Percentiles rank a stretch among this genome's conserved stretches.
These are phyloP conservation scores for Ennomos erosarius DNA, from an alignment of 2,888 invertebrate genomes.

Conservation along the genomic window DNA sequence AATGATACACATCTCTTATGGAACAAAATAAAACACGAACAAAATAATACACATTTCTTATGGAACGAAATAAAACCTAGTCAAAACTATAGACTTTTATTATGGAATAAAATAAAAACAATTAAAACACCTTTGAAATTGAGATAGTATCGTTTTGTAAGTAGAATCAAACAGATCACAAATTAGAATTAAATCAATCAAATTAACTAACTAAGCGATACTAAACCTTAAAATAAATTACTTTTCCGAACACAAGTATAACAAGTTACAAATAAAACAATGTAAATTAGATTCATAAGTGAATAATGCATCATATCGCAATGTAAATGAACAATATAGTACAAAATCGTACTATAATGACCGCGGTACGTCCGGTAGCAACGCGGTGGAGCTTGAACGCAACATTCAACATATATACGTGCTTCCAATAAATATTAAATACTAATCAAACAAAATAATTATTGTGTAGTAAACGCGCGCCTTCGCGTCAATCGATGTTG, in stretches of 20 bases:
- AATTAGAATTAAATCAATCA: too few relatives aligned
- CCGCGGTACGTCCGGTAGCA: conserved; percentile 50
- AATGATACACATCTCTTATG: conserved; percentile 41
- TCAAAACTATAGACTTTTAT: neutral
- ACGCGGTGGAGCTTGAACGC: conserved; percentile 63
- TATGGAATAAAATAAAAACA: neutral
- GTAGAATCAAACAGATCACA: too few relatives aligned
- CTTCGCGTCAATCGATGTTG: conserved; percentile 70
- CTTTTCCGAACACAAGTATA: too few relatives aligned
- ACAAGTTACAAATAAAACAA: too few relatives aligned
- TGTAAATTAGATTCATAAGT: too few relatives aligned
- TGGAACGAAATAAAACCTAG: neutral
- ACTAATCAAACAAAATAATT: conserved; percentile 79
- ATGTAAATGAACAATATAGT: conserved; percentile 3
- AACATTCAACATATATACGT: conserved; percentile 67
- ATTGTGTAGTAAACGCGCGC: conserved; percentile 78
- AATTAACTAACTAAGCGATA: too few relatives aligned
- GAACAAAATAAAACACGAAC: neutral
- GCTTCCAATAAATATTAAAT: conserved; percentile 66
- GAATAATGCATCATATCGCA: neutral
- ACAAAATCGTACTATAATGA: conserved; percentile 51
- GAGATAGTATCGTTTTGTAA: too few relatives aligned
- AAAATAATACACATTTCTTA: neutral
- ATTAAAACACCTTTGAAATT: too few relatives aligned
- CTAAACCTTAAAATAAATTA: too few relatives aligned